Conservation (phyloP, 2,113 vertebrate species). For the Nesogale talazaci region DNA sequence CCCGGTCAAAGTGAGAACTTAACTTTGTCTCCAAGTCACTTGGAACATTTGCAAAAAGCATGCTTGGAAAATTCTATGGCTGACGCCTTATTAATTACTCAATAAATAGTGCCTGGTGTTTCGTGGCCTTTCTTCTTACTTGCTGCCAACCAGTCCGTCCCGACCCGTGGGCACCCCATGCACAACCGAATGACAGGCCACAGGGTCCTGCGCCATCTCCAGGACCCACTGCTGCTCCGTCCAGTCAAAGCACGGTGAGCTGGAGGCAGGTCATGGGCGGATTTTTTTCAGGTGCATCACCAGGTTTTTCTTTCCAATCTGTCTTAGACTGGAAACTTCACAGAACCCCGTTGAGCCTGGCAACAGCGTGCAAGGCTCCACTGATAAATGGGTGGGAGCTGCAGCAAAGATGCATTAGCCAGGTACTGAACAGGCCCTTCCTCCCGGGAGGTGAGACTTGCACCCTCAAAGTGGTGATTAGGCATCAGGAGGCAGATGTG, state of each 20-base stretch:
- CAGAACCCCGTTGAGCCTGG: background rate
- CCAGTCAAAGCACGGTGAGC: background rate
- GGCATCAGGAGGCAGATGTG: background rate
- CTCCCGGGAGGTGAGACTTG: background rate
- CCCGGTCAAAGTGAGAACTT: slow-evolving; percentile 23
- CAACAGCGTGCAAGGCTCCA: background rate
- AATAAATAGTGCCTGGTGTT: slow-evolving; percentile 71
- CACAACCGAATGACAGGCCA: background rate
- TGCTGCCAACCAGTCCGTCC: background rate
- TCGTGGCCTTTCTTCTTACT: background rate
- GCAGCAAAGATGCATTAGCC: too few species aligned
- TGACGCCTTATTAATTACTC: slow-evolving; percentile 51
- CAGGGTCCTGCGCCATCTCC: background rate
- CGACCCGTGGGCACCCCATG: background rate
- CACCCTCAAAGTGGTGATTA: background rate
- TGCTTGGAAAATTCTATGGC: slow-evolving; percentile 12
- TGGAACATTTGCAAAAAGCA: slow-evolving; percentile 20
- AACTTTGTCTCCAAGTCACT: slow-evolving; percentile 24
- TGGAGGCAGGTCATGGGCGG: background rate
- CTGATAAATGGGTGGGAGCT: background rate
- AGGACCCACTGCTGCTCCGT: background rate
- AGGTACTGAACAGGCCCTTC: too few species aligned
- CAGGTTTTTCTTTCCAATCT: background rate
- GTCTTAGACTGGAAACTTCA: background rate
- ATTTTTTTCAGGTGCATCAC: background rate